phyloP scores from a whole-genome alignment of 2,888 invertebrate genomes.

The Proisotoma minuta region DNA sequence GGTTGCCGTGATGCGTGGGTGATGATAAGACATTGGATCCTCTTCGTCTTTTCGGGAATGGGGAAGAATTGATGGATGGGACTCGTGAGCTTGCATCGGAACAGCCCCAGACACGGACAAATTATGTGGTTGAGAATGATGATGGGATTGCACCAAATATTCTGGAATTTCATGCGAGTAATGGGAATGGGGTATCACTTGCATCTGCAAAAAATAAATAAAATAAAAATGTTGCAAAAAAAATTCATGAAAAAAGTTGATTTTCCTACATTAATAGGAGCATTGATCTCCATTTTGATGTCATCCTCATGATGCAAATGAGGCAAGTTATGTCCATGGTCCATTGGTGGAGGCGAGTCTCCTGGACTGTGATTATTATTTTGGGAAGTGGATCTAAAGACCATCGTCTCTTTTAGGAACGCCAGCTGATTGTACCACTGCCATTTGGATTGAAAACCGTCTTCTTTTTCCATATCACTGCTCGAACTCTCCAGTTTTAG shows the following conservation, averaged over 20 bases:
- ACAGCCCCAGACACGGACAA: constrained; percentile 11
- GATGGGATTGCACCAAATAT: constrained; percentile 19
- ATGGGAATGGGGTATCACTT: constrained; percentile 9
- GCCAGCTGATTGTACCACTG: constrained; percentile 38
- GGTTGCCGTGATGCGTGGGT: constrained; percentile 2
- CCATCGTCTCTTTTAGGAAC: constrained; percentile 35
- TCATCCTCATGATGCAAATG: background rate
- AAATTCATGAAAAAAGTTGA: background rate
- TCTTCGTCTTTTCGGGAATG: constrained; percentile 15
- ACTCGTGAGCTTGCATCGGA: constrained; percentile 20
- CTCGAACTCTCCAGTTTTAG: constrained; percentile 30
- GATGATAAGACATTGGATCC: constrained; percentile 4
- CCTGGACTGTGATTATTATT: constrained; percentile 2
- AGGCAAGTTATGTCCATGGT: background rate
- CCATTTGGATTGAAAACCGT: constrained; percentile 32
- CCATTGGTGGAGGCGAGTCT: constrained; percentile 4
- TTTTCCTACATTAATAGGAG: constrained; percentile 11
- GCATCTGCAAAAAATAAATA: constrained; percentile 7
- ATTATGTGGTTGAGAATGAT: constrained; percentile 20
- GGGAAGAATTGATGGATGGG: background rate
- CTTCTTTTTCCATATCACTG: constrained; percentile 21
- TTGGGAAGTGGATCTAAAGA: constrained; percentile 21
- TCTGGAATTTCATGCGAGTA: constrained; percentile 5
- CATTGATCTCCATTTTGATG: constrained; percentile 8
- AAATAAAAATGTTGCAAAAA: background rate